These are phyloP conservation scores for Diplosoma virens DNA, from an alignment of 23 tunicate species.

Conservation along the genomic window DNA sequence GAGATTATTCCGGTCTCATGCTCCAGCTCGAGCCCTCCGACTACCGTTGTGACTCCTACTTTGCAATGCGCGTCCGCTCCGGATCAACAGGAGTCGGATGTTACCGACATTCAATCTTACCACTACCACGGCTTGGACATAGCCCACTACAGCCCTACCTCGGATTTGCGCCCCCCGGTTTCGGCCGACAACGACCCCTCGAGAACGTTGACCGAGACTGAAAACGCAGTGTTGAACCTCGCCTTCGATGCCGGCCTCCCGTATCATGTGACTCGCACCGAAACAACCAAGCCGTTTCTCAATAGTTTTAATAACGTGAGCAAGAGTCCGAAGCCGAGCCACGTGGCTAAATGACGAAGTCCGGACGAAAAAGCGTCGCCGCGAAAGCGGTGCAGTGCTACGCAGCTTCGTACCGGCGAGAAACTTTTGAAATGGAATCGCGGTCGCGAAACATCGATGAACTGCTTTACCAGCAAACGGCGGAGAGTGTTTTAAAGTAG, in stretches of 20 bases:
- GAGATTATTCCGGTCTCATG: background rate
- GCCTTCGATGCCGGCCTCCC: slow-evolving; percentile 1
- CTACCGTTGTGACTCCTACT: too few relatives aligned
- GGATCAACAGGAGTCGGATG: too few relatives aligned
- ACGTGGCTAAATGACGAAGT: too few relatives aligned
- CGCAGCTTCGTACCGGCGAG: too few relatives aligned
- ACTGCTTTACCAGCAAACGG: too few relatives aligned
- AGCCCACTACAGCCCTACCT: slow-evolving; percentile 16
- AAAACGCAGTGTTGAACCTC: slow-evolving; percentile 18
- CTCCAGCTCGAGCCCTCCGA: background rate
- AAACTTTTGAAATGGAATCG: too few relatives aligned
- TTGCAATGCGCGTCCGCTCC: background rate
- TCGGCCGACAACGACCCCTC: background rate
- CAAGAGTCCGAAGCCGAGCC: background rate
- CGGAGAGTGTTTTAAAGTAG: too few relatives aligned
- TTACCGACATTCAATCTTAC: background rate
- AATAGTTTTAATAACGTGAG: background rate
- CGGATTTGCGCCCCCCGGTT: slow-evolving; percentile 15
- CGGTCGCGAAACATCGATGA: too few relatives aligned
- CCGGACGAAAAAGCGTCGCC: too few relatives aligned
- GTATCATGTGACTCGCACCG: background rate
- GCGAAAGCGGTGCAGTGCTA: too few relatives aligned
- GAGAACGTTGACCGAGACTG: slow-evolving; percentile 15
- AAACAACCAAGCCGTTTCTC: background rate
- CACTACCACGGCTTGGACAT: background rate